Evolutionary conservation across 2,113 vertebrate genomes (phyloP).

Genomic region (Kryptolebias marmoratus): DNA sequence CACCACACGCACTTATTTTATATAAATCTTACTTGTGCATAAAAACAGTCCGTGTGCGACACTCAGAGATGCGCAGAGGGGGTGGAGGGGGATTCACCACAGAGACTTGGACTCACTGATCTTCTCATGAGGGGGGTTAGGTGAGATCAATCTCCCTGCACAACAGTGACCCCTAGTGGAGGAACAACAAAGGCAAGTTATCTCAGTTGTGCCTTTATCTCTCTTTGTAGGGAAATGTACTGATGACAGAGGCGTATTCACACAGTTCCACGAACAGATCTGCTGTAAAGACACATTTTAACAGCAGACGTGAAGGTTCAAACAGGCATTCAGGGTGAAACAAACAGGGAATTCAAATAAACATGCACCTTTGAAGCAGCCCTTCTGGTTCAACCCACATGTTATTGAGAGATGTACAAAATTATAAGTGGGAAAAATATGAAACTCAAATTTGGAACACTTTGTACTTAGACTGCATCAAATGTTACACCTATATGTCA

Average conservation of each 20-base stretch:
- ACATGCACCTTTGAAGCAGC: neutral
- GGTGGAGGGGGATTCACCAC: constrained; percentile 21
- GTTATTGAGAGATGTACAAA: too few relatives aligned
- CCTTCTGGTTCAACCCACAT: too few relatives aligned
- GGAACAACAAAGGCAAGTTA: constrained; percentile 37
- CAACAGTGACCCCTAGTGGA: constrained; percentile 82
- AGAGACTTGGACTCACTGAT: constrained; percentile 65
- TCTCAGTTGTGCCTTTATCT: neutral
- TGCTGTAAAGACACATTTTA: neutral
- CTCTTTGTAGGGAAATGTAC: neutral
- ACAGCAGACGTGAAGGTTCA: neutral
- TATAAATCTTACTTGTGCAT: neutral
- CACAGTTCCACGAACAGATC: neutral
- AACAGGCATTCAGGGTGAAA: neutral
- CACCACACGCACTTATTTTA: neutral
- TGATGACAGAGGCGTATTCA: neutral
- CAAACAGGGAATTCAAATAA: neutral
- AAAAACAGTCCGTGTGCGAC: constrained; percentile 10
- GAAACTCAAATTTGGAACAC: too few relatives aligned
- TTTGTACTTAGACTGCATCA: too few relatives aligned
- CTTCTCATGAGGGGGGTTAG: constrained; percentile 46
- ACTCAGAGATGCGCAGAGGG: constrained; percentile 31
- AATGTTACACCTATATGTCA: too few relatives aligned
- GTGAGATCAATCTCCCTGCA: constrained; percentile 66
- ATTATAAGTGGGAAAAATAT: too few relatives aligned